Evolutionary conservation across 2,888 invertebrate species (phyloP).

Genomic region (Timandra comae): DNA sequence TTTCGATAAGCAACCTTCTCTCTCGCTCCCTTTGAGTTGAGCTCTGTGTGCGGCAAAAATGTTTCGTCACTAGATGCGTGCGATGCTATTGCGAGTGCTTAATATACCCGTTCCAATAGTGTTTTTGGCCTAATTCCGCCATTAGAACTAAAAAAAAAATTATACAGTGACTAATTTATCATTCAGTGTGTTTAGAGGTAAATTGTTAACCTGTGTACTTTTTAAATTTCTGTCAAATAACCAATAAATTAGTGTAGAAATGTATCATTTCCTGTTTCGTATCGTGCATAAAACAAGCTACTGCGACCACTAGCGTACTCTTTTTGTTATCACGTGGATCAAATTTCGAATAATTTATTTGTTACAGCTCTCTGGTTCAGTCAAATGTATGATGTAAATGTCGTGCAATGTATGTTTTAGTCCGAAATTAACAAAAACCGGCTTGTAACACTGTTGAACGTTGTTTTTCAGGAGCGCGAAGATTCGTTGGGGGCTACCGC

Average conservation of each 20-base stretch:
- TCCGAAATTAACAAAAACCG: constrained; percentile 45
- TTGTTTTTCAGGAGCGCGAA: constrained; percentile 69
- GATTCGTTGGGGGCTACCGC: constrained; percentile 36
- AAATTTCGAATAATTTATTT: constrained; percentile 57
- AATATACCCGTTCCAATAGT: constrained; percentile 52
- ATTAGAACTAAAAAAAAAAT: constrained; percentile 56
- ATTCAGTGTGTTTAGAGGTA: constrained; percentile 7
- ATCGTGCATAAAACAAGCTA: constrained; percentile 66
- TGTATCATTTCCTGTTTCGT: constrained; percentile 72
- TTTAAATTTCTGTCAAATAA: background rate
- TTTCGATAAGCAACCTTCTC: too few relatives aligned
- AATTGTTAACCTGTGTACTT: too few relatives aligned
- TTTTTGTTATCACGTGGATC: constrained; percentile 75
- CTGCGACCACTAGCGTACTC: constrained; percentile 64
- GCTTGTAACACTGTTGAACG: constrained; percentile 54
- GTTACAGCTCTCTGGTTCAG: constrained; percentile 17
- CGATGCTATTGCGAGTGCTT: constrained; percentile 43
- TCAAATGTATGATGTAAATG: constrained; percentile 9
- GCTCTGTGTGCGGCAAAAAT: constrained; percentile 43
- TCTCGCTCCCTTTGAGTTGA: constrained; percentile 19
- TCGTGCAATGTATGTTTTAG: constrained; percentile 9
- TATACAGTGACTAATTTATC: constrained; percentile 39
- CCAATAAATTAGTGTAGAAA: constrained; percentile 44
- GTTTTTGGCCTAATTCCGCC: constrained; percentile 69
- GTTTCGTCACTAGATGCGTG: constrained; percentile 63